phyloP scores from a whole-genome alignment of 2,888 invertebrate species.

The Ophion ellenae region DNA sequence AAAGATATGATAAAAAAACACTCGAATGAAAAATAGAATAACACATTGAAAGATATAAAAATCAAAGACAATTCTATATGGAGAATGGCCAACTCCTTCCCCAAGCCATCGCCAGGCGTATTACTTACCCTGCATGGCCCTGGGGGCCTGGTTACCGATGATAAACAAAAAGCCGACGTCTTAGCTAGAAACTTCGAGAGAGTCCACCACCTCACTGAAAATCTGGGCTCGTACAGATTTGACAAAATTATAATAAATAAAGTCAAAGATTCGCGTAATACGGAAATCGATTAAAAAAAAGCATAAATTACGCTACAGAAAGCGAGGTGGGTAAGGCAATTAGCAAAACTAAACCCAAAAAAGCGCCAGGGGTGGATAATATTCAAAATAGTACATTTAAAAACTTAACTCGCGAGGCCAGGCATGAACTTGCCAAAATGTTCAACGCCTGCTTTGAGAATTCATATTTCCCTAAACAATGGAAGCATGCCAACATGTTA shows the following conservation, averaged over 20 bases:
- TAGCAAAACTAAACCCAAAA: slow-evolving; percentile 11
- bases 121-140: slow-evolving; percentile 53
- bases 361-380: slow-evolving; percentile 40
- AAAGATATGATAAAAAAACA: too few species aligned
- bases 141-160: slow-evolving; percentile 29
- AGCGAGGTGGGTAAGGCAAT: slow-evolving; percentile 19
- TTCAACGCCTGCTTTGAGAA: too few species aligned
- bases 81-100: slow-evolving; percentile 53
- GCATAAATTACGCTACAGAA: background rate
- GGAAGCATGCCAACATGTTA: too few species aligned
- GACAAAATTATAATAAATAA: background rate
- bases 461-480: too few species aligned
- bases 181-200: slow-evolving; percentile 60
- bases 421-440: too few species aligned
- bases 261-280: background rate
- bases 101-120: slow-evolving; percentile 12
- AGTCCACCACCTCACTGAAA: slow-evolving; percentile 58
- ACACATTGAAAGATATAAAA: too few species aligned
- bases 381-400: slow-evolving; percentile 56
- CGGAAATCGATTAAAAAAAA: too few species aligned
- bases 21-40: too few species aligned
- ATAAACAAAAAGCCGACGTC: slow-evolving; percentile 57
- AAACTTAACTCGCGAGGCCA: background rate
- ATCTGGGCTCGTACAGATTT: slow-evolving; percentile 39
- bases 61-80: slow-evolving; percentile 41